A percentile compares a stretch with the other conserved stretches of the same genome.
Evolutionary conservation across 2,888 invertebrate genomes (phyloP).

Genomic region (Aphodius granarius): DNA sequence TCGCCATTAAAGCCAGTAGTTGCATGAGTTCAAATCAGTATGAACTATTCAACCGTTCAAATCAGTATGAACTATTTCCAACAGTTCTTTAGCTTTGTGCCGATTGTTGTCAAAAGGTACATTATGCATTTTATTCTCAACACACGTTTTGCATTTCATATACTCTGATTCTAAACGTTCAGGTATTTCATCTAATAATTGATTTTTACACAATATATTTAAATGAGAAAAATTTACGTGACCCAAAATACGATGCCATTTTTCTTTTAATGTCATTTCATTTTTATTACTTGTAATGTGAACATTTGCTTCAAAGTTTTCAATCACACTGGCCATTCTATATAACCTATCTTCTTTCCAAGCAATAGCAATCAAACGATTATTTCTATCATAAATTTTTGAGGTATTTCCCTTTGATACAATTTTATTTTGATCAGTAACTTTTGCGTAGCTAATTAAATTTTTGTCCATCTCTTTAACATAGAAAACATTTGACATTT

Average conservation of each 20-base stretch:
- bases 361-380: slow-evolving; percentile 29
- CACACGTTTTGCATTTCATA: slow-evolving; percentile 35
- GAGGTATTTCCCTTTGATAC: slow-evolving; percentile 26
- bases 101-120: slow-evolving; percentile 36
- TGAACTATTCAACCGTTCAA: slow-evolving; percentile 36
- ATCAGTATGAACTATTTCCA: slow-evolving; percentile 36
- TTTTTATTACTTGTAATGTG: slow-evolving; percentile 1
- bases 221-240: slow-evolving; percentile 37
- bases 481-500: slow-evolving; percentile 13
- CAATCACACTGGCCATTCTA: slow-evolving; percentile 24
- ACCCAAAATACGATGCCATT: slow-evolving; percentile 33
- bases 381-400: slow-evolving; percentile 28
- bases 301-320: slow-evolving; percentile 8
- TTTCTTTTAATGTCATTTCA: slow-evolving; percentile 33
- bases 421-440: slow-evolving; percentile 31
- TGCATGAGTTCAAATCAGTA: no score
- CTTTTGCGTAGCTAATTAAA: slow-evolving; percentile 31
- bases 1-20: slow-evolving; percentile 13
- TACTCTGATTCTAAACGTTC: slow-evolving; percentile 29
- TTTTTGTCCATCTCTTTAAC: slow-evolving; percentile 32
- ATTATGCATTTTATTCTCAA: slow-evolving; percentile 38
- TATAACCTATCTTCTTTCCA: slow-evolving; percentile 28
- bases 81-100: slow-evolving; percentile 30
- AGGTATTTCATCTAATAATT: slow-evolving; percentile 33
- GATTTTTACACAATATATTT: slow-evolving; percentile 30